A percentile compares a stretch with the other conserved stretches of the same genome.
These are phyloP conservation scores for Simalia tracyae DNA, from an alignment of 2,797 vertebrate genomes.

Conservation along the genomic window DNA sequence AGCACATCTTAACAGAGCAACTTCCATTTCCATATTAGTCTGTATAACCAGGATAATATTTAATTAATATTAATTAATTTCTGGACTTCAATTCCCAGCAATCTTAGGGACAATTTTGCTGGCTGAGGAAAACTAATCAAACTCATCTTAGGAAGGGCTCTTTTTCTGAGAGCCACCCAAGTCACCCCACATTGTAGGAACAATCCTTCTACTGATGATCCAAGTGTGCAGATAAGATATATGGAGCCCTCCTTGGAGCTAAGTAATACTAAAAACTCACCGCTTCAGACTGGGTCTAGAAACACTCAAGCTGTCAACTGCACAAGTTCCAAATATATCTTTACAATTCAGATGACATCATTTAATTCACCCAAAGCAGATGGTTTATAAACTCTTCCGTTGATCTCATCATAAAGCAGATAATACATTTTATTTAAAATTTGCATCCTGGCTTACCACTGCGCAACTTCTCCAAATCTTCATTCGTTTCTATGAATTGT, in stretches of 20 bases:
- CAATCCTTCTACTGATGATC: neutral
- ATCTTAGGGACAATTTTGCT: neutral
- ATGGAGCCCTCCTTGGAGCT: neutral
- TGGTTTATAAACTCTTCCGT: neutral
- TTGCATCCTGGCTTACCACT: constrained; percentile 56
- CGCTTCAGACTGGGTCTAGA: neutral
- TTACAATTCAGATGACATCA: neutral
- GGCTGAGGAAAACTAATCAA: neutral
- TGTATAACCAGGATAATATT: neutral
- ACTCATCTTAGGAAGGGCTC: neutral
- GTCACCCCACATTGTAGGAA: neutral
- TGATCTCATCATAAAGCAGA: neutral
- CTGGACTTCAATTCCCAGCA: neutral
- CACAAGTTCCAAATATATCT: neutral
- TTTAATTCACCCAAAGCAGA: neutral
- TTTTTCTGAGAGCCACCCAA: neutral
- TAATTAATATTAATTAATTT: neutral
- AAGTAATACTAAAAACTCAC: neutral
- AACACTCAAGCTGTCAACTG: neutral
- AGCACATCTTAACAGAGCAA: neutral
- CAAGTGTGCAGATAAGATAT: neutral
- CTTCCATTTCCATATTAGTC: neutral
- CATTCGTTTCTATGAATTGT: constrained; percentile 65
- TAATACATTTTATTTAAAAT: neutral
- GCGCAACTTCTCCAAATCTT: constrained; percentile 76